Base-by-base conservation (phyloP, 2,113 vertebrate genomes). In the Rhea americana region DNA sequence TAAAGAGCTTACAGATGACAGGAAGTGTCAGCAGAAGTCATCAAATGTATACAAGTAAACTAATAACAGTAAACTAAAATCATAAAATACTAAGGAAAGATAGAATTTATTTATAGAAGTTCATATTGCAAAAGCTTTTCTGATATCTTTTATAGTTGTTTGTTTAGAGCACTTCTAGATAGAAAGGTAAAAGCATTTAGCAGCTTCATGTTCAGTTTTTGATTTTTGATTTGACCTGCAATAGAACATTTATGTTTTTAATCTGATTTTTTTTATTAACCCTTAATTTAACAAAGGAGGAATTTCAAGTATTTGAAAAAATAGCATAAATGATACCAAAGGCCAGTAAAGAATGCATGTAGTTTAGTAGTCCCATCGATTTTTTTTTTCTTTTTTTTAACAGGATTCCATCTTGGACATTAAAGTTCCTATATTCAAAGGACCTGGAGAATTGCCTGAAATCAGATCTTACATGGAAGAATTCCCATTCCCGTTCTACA, bases 331-430 rank as follows among this genome's bases (percentile, higher is more conserved):
- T 51, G 13, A 9, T 78, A 47, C 16, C 37, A 68, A 35, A 66
- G 32, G 9, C 26, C 28, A 32, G 22, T 28, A 61, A 45, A 82
- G 26, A 25, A 28, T 70, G 17, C 14, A 4, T 22, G 13, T 37
- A 4, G 24, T 82, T 77, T 37, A 78, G 20, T 9, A 81, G 28
- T 85, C 55, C 50, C 12, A 21, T n/a, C 11, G 30, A 1, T 12
- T 73, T 12, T 66, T 95, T 93, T 39, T 87, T 91, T 72, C 9
- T 73, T 11, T 68, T 95, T 91, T 39, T 86, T 89, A 74, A 65
- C 97, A 99, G 99, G 98, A 99, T 97, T 99, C 99, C 45, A 98
- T 99, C 95, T 95, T 99, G 98, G 99, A 99, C 95, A 99, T 99
- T 96, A 99, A 99, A 98, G 99, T 99, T 81, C 99, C 99, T 51